These are phyloP conservation scores for Coptodon bakossiorum DNA, from an alignment of 2,113 vertebrate species.

Conservation along the genomic window DNA sequence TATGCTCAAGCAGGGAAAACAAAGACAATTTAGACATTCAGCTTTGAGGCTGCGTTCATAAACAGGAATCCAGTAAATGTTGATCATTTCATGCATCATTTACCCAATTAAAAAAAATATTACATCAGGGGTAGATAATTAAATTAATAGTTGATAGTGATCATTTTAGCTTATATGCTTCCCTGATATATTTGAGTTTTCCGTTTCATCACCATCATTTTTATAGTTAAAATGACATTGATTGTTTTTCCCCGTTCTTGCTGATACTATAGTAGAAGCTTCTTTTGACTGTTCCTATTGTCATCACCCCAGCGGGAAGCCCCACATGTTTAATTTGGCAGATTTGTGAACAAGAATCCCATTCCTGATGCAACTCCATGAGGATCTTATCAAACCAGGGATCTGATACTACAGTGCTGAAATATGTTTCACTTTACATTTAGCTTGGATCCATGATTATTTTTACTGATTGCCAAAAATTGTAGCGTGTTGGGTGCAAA, in stretches of 20 bases:
- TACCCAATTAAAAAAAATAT: neutral
- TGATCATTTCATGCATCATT: neutral
- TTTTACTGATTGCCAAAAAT: neutral
- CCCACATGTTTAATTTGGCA: neutral
- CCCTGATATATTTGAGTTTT: neutral
- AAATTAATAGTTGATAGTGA: neutral
- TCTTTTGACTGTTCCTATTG: neutral
- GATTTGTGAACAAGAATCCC: neutral
- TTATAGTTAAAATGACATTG: neutral
- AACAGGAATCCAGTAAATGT: neutral
- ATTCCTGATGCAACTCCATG: neutral
- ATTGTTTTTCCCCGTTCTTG: neutral
- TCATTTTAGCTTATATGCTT: neutral
- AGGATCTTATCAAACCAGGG: neutral
- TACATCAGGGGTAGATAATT: neutral
- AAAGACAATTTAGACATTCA: neutral
- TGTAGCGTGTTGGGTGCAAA: no score
- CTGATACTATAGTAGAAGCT: neutral
- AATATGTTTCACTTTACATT: neutral
- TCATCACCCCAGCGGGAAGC: neutral
- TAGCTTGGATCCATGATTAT: neutral
- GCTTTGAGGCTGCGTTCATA: neutral
- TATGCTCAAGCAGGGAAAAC: neutral
- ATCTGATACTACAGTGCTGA: neutral
- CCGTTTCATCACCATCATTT: neutral